A percentile compares a stretch with the other conserved stretches of the same genome.
Evolutionary conservation across 2,888 invertebrate species (phyloP).

Genomic region (Dermolepida albohirtum): DNA sequence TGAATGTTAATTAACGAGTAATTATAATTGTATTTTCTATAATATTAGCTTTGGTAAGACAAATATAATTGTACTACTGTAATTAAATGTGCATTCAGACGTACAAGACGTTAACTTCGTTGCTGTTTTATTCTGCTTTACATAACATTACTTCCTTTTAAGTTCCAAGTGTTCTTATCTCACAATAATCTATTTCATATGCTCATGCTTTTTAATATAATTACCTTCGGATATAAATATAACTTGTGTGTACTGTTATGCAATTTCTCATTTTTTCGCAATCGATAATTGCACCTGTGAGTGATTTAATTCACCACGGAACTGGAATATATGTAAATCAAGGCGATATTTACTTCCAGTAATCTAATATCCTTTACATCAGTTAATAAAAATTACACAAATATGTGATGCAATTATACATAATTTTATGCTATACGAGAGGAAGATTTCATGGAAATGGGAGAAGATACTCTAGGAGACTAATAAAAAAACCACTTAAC

Average conservation of each 20-base stretch:
- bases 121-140: conserved; percentile 28
- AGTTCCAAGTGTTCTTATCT: conserved; percentile 38
- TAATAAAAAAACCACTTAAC: no score
- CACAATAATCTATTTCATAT: conserved; percentile 30
- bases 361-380: conserved; percentile 5
- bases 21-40: conserved; percentile 25
- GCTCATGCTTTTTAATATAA: conserved; percentile 22
- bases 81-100: conserved; percentile 41
- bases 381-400: background rate
- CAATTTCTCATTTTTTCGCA: conserved; percentile 22
- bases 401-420: background rate
- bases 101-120: conserved; percentile 14
- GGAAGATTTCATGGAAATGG: no score
- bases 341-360: conserved; percentile 10
- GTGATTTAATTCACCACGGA: conserved; percentile 6
- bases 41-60: conserved; percentile 39
- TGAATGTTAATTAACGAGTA: conserved; percentile 35
- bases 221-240: conserved; percentile 20
- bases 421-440: no score
- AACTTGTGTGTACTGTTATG: conserved; percentile 13
- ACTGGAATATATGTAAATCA: conserved; percentile 21
- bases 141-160: conserved; percentile 40
- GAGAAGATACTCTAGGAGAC: no score
- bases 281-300: conserved; percentile 36
- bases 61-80: conserved; percentile 37